A percentile compares a stretch with the other conserved stretches of the same genome.
Conservation (phyloP, 2,888 invertebrate genomes). For the Hirudinaria manillensis region DNA sequence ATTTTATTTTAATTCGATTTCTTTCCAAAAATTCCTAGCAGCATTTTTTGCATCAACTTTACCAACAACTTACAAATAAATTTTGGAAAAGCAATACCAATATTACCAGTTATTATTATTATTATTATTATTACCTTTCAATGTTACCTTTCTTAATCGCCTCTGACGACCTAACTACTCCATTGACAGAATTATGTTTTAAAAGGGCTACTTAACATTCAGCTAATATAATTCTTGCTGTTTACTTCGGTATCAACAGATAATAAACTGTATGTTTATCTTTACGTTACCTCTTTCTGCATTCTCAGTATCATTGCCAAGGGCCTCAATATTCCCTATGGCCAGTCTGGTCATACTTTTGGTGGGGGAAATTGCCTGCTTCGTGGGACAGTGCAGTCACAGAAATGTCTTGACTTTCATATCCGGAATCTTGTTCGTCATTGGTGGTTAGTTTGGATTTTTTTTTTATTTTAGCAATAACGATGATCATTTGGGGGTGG, state of each 20-base stretch:
- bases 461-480: not conserved
- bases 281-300: not conserved
- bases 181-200: too few relatives aligned
- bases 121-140: too few relatives aligned
- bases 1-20: not conserved
- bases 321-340: constrained; percentile 51
- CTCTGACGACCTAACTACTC: too few relatives aligned
- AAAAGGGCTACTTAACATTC: too few relatives aligned
- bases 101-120: too few relatives aligned
- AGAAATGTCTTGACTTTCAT: constrained; percentile 52
- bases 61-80: not conserved
- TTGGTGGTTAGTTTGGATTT: constrained; percentile 48
- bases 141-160: too few relatives aligned
- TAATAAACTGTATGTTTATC: not conserved
- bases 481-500: not conserved
- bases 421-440: constrained; percentile 52
- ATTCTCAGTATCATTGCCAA: constrained; percentile 49
- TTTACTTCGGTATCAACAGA: too few relatives aligned
- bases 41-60: not conserved
- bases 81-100: not conserved
- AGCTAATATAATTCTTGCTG: too few relatives aligned
- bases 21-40: not conserved
- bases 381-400: constrained; percentile 52
- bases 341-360: constrained; percentile 51
- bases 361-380: constrained; percentile 51